Evolutionary conservation across 64 coral and sea anemone genomes (phyloP), one percentile per base, ranked within the genome.

Genomic region (Actinia equina): DNA sequence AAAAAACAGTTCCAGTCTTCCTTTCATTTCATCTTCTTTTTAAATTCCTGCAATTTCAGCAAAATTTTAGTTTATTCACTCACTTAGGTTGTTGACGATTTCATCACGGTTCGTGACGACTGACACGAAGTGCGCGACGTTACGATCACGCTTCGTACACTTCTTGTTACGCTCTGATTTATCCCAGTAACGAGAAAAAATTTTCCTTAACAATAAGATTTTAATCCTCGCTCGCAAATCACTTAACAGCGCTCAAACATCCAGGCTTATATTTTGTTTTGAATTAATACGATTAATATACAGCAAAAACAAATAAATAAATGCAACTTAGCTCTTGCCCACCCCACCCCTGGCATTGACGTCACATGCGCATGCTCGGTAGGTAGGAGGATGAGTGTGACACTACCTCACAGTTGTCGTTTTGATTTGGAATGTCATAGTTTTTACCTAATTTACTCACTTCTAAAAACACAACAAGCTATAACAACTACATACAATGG

Each of bases 351-450:
- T 81, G 4, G 13, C 15, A 17, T 43, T 52, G 78, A 44, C 49
- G 78, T 81, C 78, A 81, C 78, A 14, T 69, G 37, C 78, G 78
- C 78, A 81, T 81, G 78, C 78, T 81, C 78, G 17, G 17, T 49
- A 49, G 17, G 78, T 49, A 81, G 78, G 78, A 26, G 52, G 78
- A 16, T 81, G 15, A 37, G 43, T 81, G 42, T 52, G 78, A 52
- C 49, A 49, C 69, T 74, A 74, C 69, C 69, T 52, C 2, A 2
- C 22, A 7, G 17, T 52, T 17, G 78, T 81, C 43, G 0, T 81
- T 81, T 81, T 81, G 78, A 52, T 81, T 81, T 49, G 78, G 19
- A 81, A 81, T 81, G 44, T 81, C 78, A 81, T 22, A 74, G 27
- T 27, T 74, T 74, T 11, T 27, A 74, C 69, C 69, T 74, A 12